Evolutionary conservation across 1,140 invertebrate genomes (phyloP).

Genomic region (Apis florea): DNA sequence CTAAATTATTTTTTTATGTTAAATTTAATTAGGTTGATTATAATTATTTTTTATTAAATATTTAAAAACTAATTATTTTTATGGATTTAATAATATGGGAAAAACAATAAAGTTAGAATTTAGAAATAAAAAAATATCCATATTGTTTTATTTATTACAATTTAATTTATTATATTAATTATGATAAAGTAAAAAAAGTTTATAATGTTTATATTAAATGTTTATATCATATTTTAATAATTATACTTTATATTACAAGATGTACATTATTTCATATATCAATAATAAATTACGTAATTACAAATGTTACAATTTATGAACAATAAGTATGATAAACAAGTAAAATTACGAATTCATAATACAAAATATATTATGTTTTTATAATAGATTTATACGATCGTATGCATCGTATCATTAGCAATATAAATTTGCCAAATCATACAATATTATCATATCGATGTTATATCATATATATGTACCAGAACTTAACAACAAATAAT

Average conservation of each 20-base stretch:
- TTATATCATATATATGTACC: too few species aligned
- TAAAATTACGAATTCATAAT: not conserved
- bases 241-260: not conserved
- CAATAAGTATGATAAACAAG: not conserved
- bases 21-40: not conserved
- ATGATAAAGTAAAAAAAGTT: not conserved
- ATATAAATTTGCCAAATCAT: too few species aligned
- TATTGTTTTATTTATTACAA: conserved; percentile 5
- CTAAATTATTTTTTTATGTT: not conserved
- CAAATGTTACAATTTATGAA: not conserved
- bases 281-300: conserved; percentile 15
- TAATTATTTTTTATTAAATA: not conserved
- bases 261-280: conserved; percentile 3
- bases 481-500: too few species aligned
- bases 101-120: not conserved
- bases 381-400: too few species aligned
- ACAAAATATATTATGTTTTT: too few species aligned
- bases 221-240: not conserved
- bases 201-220: too few species aligned
- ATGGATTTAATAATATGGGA: not conserved
- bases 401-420: too few species aligned
- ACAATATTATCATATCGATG: too few species aligned
- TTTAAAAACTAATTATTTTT: conserved; percentile 6
- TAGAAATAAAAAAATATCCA: not conserved
- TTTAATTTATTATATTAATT: not conserved